Evolutionary conservation across 2,113 vertebrate species (phyloP).

Genomic region (Cyanocitta stelleri): DNA sequence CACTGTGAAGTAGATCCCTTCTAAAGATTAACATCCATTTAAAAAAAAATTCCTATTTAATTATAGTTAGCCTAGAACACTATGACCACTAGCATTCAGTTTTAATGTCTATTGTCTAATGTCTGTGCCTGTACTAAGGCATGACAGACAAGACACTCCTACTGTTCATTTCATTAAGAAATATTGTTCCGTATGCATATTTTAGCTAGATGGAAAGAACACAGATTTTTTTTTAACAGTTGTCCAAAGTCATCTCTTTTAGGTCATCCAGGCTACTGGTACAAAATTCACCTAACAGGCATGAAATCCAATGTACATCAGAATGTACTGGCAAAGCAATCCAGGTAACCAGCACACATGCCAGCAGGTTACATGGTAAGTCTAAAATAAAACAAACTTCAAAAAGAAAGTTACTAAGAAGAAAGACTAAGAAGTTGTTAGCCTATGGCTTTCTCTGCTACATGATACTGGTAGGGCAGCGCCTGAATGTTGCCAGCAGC

Average conservation of each 20-base stretch:
- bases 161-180: background rate
- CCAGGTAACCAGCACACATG: background rate
- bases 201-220: background rate
- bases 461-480: background rate
- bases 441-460: background rate
- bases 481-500: background rate
- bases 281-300: background rate
- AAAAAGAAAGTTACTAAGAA: background rate
- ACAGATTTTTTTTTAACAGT: background rate
- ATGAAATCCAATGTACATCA: background rate
- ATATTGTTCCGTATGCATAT: background rate
- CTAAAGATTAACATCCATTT: background rate
- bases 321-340: background rate
- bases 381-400: background rate
- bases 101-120: background rate
- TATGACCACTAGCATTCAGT: background rate
- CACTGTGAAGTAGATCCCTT: background rate
- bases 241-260: background rate
- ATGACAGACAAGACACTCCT: background rate
- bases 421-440: background rate
- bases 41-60: background rate
- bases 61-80: background rate
- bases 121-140: background rate
- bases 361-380: background rate
- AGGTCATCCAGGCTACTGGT: background rate